Base-by-base conservation (phyloP, 2,113 vertebrate genomes). In the Ammodytes marinus region DNA sequence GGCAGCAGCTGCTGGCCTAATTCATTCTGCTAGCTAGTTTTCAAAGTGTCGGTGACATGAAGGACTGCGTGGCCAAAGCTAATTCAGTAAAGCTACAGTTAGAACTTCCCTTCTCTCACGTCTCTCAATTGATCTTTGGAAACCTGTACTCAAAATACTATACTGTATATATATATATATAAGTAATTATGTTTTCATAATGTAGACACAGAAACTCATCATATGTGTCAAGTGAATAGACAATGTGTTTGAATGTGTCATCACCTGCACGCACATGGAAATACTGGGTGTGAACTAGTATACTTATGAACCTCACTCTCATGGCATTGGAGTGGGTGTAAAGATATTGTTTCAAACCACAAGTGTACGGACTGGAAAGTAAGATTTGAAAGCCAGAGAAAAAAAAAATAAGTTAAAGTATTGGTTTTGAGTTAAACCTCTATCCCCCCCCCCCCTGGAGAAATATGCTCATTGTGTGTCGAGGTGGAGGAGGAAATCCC, bases 1-100 rank as follows among this genome's bases (percentile, higher is more conserved):
- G 90, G 85, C 55, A 46, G 43, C 72, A 59, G 66, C 80, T 80
- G 73, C 75, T 72, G 47, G 47, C 61, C 80, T 68, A 81, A 91
- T 92, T 87, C 84, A 89, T 93, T 83, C 80, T 88, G 70, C 75
- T 54, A 79, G 90, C 86, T 27, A 88, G 69, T 74, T 83, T 86
- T 84, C 64, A 71, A 88, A 87, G 1, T 88, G 83, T 50, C 42
- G 50, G 10, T 50, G 86, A 88, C 77, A 82, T 75, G 82, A 83
- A 72, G 49, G 59, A 89, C 69, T n/a, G 2, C 15, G 40, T 37
- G 54, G 52, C 69, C 69, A 43, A 66, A 80, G 49, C 11, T 80
- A 80, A 77, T 78, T 69, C 66, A 58, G 37, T 53, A 80, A 77
- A 47, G 27, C 37, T 15, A 37, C 67, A 81, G 47, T 67, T 47